Conservation (phyloP, 37 sponge, comb jelly and placozoan species). For the Ianthella basta region DNA sequence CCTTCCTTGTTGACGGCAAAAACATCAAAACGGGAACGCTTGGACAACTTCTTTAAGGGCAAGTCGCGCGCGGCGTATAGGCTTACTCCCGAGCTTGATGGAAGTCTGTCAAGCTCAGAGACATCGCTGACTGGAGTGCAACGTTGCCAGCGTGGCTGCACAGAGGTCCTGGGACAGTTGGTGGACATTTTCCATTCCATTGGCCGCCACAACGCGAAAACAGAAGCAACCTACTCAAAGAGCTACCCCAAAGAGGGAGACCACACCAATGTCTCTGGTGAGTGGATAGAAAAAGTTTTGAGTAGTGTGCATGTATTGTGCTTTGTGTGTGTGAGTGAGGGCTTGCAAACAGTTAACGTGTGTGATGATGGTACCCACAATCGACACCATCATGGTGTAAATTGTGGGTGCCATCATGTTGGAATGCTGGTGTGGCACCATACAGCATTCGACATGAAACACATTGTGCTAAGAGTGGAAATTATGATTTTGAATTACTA, state of each 20-base stretch:
- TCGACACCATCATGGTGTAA: too few species aligned
- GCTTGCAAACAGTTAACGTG: too few species aligned
- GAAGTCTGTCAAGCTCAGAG: neutral
- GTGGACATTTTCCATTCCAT: neutral
- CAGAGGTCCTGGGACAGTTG: neutral
- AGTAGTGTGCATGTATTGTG: too few species aligned
- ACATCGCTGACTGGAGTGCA: neutral
- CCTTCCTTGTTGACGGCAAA: neutral
- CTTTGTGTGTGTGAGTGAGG: too few species aligned
- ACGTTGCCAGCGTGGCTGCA: neutral
- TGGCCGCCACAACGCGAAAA: conserved; percentile 4
- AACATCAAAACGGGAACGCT: neutral
- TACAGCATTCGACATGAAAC: too few species aligned
- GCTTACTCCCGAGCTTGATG: neutral
- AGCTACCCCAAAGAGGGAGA: neutral
- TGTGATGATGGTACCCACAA: too few species aligned
- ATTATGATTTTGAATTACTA: too few species aligned
- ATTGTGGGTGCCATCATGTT: too few species aligned
- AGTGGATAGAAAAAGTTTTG: too few species aligned
- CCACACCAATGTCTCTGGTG: too few species aligned
- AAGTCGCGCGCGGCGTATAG: neutral
- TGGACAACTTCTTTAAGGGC: conserved; percentile 9
- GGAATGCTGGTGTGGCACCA: too few species aligned
- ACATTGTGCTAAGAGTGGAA: too few species aligned
- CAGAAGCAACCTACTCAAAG: neutral